Evolutionary conservation across 2,797 vertebrate species (phyloP).

Genomic region (Gastrophryne carolinensis): DNA sequence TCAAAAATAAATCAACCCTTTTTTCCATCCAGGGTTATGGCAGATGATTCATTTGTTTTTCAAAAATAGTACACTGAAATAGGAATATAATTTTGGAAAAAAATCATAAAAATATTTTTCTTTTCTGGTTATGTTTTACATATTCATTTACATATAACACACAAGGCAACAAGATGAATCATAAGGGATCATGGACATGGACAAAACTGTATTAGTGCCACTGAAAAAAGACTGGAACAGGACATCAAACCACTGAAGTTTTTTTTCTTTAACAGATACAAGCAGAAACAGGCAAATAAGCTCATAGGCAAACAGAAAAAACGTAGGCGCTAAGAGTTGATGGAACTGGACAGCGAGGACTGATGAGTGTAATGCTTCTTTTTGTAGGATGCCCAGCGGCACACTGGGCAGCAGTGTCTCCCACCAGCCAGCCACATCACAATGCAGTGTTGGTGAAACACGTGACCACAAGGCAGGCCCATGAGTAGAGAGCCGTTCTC

Average conservation of each 20-base stretch:
- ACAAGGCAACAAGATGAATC: slow-evolving; percentile 73
- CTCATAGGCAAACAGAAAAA: slow-evolving; percentile 65
- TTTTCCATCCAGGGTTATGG: background rate
- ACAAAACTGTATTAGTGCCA: slow-evolving; percentile 68
- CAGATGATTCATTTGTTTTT: background rate
- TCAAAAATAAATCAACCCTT: background rate
- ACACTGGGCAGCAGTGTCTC: slow-evolving; percentile 92
- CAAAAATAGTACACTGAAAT: slow-evolving; percentile 35
- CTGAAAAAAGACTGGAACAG: slow-evolving; percentile 76
- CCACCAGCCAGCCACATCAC: slow-evolving; percentile 88
- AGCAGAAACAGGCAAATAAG: slow-evolving; percentile 72
- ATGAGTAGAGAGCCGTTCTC: slow-evolving; percentile 80
- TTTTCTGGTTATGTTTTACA: slow-evolving; percentile 59
- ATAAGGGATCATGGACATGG: slow-evolving; percentile 69
- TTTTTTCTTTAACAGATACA: slow-evolving; percentile 83
- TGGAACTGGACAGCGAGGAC: slow-evolving; percentile 58
- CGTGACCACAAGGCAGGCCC: slow-evolving; percentile 91
- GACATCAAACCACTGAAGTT: slow-evolving; percentile 74
- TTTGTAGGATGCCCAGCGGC: slow-evolving; percentile 93
- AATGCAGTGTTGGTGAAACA: slow-evolving; percentile 96
- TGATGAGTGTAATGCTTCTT: slow-evolving; percentile 76
- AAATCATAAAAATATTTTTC: slow-evolving; percentile 41
- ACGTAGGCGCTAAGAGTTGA: slow-evolving; percentile 64
- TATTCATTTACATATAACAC: slow-evolving; percentile 67
- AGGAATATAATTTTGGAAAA: slow-evolving; percentile 37